Conservation (phyloP, 92 coral and sea anemone genomes). For the Phenganax subtilis region DNA sequence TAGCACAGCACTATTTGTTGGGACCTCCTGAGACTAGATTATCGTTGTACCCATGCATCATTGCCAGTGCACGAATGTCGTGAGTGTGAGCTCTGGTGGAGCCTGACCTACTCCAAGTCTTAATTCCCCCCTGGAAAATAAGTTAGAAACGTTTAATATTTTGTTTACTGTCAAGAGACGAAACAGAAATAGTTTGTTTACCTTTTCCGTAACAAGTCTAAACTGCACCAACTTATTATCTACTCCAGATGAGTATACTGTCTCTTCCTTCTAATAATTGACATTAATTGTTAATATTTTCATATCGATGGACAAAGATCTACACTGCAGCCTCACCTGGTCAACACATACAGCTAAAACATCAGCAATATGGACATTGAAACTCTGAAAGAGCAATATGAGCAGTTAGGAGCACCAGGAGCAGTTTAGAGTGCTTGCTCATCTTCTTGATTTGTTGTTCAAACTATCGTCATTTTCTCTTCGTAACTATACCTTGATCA, state of each 20-base stretch:
- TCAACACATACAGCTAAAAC: slow-evolving; percentile 73
- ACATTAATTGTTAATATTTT: background rate
- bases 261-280: slow-evolving; percentile 62
- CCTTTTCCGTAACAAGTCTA: slow-evolving; percentile 63
- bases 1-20: background rate
- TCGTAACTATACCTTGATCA: slow-evolving; percentile 58
- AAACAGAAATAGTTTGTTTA: slow-evolving; percentile 5
- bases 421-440: background rate
- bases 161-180: too few species aligned
- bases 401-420: background rate
- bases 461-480: background rate
- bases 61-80: slow-evolving; percentile 62
- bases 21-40: slow-evolving; percentile 68
- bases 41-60: slow-evolving; percentile 29
- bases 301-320: background rate
- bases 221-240: slow-evolving; percentile 88
- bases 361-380: slow-evolving; percentile 78
- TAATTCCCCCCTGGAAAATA: slow-evolving; percentile 47
- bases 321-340: slow-evolving; percentile 49
- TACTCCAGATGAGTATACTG: slow-evolving; percentile 87
- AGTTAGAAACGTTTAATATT: background rate
- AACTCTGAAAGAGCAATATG: slow-evolving; percentile 57
- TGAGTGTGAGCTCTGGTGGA: slow-evolving; percentile 63
- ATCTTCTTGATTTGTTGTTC: background rate
- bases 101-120: slow-evolving; percentile 56